Base-by-base conservation (phyloP, 2,888 invertebrate species). In the Pomacea canaliculata region DNA sequence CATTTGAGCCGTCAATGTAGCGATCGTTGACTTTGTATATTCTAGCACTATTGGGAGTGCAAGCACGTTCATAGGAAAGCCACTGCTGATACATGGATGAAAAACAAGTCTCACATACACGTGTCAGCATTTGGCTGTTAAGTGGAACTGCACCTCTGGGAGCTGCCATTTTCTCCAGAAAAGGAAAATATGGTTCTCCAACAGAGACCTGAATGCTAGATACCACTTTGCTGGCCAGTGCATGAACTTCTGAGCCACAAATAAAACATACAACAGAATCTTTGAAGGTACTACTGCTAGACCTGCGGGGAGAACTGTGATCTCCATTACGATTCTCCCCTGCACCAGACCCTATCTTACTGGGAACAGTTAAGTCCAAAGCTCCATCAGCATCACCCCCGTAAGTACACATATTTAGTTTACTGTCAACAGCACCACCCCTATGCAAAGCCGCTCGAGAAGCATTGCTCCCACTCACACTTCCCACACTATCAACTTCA, bases 1-100 rank as follows among this genome's bases (percentile, higher is more conserved):
- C 70, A 62, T 73, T 78, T 60, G 78, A 73, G 77, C 82, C 82
- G 70, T 83, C 83, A 70, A 80, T 76, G 62, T 76, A 78, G 27
- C 59, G 56, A 19, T 76, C 68, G 16, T 80, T 80, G 51, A 80
- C 78, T 70, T 84, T 86, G 75, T 89, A 91, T 51, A 85, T 83
- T 69, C 91, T 83, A 19, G 85, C 81, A 56, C 86, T 85, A 49
- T 87, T 82, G 1, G 89, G 87, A 13, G 87, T 86, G n/a, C 87
- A 87, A 18, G 88, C 85, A 70, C 87, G 82, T 76, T 93, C 94
- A 90, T 94, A 96, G 49, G 93, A 93, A 89, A 94, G 94, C 97
- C 97, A 97, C 92, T 97, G 97, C 87, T 95, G 94, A 88, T 95
- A 92, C 81, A 97, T 93, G 89, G 96, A 95, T 92, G 96, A 96